Conservation (phyloP, 2,888 invertebrate species). For the Abscondita cerata region DNA sequence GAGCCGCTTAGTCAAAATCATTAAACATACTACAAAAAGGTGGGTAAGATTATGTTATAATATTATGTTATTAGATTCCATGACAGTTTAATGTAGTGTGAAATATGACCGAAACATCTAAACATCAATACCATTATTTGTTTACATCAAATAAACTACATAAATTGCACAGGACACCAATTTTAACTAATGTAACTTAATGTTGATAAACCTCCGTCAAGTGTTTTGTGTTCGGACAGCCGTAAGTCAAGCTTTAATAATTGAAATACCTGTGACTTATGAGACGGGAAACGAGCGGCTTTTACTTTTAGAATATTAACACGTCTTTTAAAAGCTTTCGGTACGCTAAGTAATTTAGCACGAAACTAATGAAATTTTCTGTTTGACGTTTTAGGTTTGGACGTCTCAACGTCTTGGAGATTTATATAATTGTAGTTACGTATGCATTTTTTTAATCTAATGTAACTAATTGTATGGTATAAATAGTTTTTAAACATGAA, state of each 20-base stretch:
- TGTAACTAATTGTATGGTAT: too few relatives aligned
- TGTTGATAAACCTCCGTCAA: constrained; percentile 32
- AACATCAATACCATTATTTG: constrained; percentile 49
- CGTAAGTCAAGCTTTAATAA: constrained; percentile 47
- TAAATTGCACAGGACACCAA: constrained; percentile 16
- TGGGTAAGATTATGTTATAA: constrained; percentile 56
- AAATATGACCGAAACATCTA: constrained; percentile 54
- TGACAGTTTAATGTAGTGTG: constrained; percentile 58
- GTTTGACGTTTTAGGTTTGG: too few relatives aligned
- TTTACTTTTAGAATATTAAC: constrained; percentile 33
- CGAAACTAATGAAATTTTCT: background rate
- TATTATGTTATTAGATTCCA: constrained; percentile 56
- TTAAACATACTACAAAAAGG: constrained; percentile 24
- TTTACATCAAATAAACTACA: constrained; percentile 38
- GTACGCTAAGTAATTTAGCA: background rate
- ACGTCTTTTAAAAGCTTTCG: constrained; percentile 26
- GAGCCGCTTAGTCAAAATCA: constrained; percentile 27
- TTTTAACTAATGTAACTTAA: constrained; percentile 26
- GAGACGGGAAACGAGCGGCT: constrained; percentile 41
- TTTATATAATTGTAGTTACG: too few relatives aligned
- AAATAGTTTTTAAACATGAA: too few relatives aligned
- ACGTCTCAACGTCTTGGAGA: too few relatives aligned
- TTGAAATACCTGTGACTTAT: constrained; percentile 50
- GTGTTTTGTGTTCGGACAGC: constrained; percentile 34
- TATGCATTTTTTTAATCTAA: too few relatives aligned